Base-by-base conservation (phyloP, 2,888 invertebrate species). In the Ptilodon capucinus region DNA sequence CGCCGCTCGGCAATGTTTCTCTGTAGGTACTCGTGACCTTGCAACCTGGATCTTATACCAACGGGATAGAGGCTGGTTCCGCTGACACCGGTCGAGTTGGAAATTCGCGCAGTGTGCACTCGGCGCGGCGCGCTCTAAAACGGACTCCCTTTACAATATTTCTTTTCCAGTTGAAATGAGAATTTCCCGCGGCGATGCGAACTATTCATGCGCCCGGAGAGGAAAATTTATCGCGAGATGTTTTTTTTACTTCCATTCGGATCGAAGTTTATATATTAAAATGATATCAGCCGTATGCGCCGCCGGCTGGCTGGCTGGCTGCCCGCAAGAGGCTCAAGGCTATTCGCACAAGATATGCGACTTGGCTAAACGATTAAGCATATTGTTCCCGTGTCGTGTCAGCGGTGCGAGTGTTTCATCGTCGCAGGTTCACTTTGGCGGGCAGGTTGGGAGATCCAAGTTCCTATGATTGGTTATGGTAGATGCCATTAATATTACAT, bases 101-200 rank as follows among this genome's bases (percentile, higher is more conserved):
- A 14, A 7, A 11, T 13, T 21, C 40, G 2, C 36, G 30, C 1
- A 28, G 17, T 32, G 25, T 18, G 25, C 47, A 23, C 38, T 38
- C 42, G 35, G 50, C 45, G 44, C 44, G 42, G 36, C 46, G 48
- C 44, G 56, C 64, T 71, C 63, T 65, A 68, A 69, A 74, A 64
- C 65, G 74, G 68, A 69, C 71, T 68, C 70, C 57, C 62, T 68
- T 64, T 66, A 71, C 75, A 72, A 76, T 76, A 78, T 76, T 76
- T 74, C 72, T 75, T 74, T 78, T 77, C 73, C 74, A 71, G 68
- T 71, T 64, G 52, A 69, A 71, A 71, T 70, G 68, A 68, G 69
- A 71, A 71, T 67, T 65, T 69, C 72, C 67, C 68, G 67, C 68
- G 71, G 72, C 74, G 64, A 60, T 59, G 62, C 63, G 58, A 68